Evolutionary conservation across 1,140 invertebrate species (phyloP), one percentile per base, ranked within the genome.

Genomic region (Bombyx mandarina): DNA sequence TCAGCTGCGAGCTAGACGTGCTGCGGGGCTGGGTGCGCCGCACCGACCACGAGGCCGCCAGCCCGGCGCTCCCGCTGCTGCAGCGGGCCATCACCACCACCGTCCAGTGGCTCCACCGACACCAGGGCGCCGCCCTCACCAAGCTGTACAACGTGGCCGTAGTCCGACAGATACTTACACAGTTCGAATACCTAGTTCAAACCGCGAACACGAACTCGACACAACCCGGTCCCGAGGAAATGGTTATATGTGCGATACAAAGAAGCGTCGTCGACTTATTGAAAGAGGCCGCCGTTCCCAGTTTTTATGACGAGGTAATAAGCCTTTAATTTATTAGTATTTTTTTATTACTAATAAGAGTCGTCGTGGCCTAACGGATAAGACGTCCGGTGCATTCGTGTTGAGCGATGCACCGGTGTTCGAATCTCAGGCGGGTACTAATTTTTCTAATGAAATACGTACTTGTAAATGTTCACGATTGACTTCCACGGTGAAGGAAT

Each of bases 161-260:
- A 58, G 78, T 86, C 3, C 76, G 75, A 51, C 83, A 86, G 73
- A 79, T 88, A 52, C 45, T 88, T 57, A 75, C 74, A 22, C 85
- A 88, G 50, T 79, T 88, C 49, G 79, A 79, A 56, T 79, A 81
- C 53, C 58, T 75, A 52, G 52, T 56, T 8, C 71, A 77, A 56
- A 75, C 75, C n/a, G 43, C 52, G 6, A 63, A 54, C 8, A 22
- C 58, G 9, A 62, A 56, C 44, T 50, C 50, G 1, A 54, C 45
- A 1, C 57, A 62, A 22, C 62, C 56, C 10, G 73, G 68, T n/a
- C 66, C 74, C 5, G 86, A 88, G 57, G 84, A 88, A 55, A 63
- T 81, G 3, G 64, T 82, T 10, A 77, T 75, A 44, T 60, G 67
- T 43, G 75, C 84, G 7, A 50, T 88, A 18, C 73, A 82, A 9